Percentiles rank a stretch among this genome's conserved stretches.
These are phyloP conservation scores for Panthera uncia DNA, from an alignment of 2,113 vertebrate species.

Conservation along the genomic window DNA sequence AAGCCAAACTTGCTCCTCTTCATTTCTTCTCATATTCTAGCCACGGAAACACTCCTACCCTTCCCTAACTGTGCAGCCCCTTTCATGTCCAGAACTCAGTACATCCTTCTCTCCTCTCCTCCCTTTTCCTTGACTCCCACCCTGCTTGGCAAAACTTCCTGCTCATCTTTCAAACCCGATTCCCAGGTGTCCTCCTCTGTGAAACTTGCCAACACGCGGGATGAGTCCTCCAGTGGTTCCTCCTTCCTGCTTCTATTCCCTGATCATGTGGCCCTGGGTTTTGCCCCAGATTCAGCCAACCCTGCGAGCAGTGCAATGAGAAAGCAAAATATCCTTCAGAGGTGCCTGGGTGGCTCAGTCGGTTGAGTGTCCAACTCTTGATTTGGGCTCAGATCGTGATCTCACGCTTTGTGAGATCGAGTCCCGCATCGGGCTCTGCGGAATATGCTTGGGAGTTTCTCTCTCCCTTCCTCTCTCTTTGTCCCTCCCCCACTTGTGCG, in stretches of 20 bases:
- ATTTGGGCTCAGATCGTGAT: too few relatives aligned
- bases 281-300: neutral
- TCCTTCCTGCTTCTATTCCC: neutral
- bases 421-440: accelerated
- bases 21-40: neutral
- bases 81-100: neutral
- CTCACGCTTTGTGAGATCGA: too few relatives aligned
- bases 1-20: neutral
- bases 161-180: neutral
- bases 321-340: neutral
- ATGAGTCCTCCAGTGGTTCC: neutral
- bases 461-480: too few relatives aligned
- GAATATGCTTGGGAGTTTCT: too few relatives aligned
- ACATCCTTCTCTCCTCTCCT: neutral
- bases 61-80: neutral
- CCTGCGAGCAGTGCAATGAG: neutral
- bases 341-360: too few relatives aligned
- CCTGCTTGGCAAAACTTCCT: neutral
- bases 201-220: neutral
- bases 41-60: neutral
- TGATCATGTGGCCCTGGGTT: neutral
- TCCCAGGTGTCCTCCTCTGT: neutral
- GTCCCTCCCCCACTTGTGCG: too few relatives aligned
- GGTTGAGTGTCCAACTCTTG: too few relatives aligned
- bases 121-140: neutral